These are phyloP conservation scores for Danio aesculapii DNA, from an alignment of 2,797 vertebrate species.

Conservation along the genomic window DNA sequence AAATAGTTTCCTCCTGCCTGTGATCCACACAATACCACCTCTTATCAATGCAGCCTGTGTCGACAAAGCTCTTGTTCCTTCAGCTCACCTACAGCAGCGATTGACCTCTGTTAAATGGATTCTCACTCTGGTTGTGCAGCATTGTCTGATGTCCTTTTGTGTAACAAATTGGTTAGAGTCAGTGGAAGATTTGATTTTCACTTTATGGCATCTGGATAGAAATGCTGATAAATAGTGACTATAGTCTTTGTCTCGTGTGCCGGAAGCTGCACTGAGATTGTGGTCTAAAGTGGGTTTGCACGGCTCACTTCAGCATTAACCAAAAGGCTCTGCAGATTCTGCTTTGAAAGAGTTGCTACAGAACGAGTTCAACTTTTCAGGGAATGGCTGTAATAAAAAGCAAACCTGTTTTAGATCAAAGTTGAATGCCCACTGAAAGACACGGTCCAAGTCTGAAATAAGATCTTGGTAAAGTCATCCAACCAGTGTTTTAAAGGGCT, in stretches of 20 bases:
- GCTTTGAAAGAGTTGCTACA: background rate
- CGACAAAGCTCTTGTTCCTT: slow-evolving; percentile 27
- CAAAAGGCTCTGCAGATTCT: background rate
- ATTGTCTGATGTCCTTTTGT: slow-evolving; percentile 18
- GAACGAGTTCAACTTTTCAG: background rate
- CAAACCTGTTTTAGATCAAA: slow-evolving; percentile 29
- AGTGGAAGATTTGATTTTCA: slow-evolving; percentile 25
- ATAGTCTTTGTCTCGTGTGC: slow-evolving; percentile 4
- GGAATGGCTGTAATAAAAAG: slow-evolving; percentile 22
- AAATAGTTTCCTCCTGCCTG: slow-evolving; percentile 15
- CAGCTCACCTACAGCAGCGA: slow-evolving; percentile 10
- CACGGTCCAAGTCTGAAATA: slow-evolving; percentile 31
- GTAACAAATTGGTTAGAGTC: slow-evolving; percentile 30
- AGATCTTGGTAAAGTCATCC: slow-evolving; percentile 33
- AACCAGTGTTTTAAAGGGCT: slow-evolving; percentile 29
- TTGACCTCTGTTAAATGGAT: slow-evolving; percentile 17
- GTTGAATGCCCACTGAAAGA: slow-evolving; percentile 7
- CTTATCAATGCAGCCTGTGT: slow-evolving; percentile 19
- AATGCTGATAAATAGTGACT: slow-evolving; percentile 24
- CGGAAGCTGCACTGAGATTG: background rate
- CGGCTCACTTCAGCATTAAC: slow-evolving; percentile 1
- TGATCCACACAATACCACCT: slow-evolving; percentile 2
- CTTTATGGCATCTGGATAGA: slow-evolving; percentile 4
- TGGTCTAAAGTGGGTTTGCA: background rate
- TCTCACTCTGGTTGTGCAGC: slow-evolving; percentile 1